Evolutionary conservation across 2,113 vertebrate genomes (phyloP), one percentile per base, ranked within the genome.

Genomic region (Oxygymnocypris stewartii): DNA sequence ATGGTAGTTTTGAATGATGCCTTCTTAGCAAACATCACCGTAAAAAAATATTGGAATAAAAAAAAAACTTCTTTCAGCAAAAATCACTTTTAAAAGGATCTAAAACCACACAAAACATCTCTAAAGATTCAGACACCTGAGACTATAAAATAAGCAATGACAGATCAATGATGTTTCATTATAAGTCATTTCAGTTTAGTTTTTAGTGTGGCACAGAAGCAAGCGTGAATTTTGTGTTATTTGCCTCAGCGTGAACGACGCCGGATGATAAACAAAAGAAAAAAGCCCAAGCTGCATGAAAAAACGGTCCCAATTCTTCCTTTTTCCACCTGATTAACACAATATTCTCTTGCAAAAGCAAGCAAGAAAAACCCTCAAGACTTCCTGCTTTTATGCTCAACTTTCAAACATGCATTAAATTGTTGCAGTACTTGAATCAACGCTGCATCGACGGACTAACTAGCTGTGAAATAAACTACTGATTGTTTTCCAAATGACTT

Each of bases 391-490:
- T 49, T 20, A 47, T 69, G 80, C 25, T 82, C 42, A 82, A 82
- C 42, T 69, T 69, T 82, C 25, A 82, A 65, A 81, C 37, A 28
- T 63, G 79, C 59, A 63, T 63, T 44, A 81, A 42, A 81, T 82
- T 49, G n/a, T 51, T 51, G 25, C 44, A 31, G 80, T 51, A 51
- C 63, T 69, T 69, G n/a, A 69, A 82, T 69, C 63, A 82, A 18
- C 25, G 40, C 42, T 65, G 80, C 61, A 49, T 82, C 42, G 25
- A 35, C 25, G 3, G 42, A 44, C 42, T 82, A 82, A 82, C 63
- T 67, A 51, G 42, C 80, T 82, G 80, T 82, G 80, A 82, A 69
- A 82, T 82, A 82, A 69, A 82, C 63, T 49, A 35, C 79, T 51
- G 79, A 82, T 82, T 82, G 79, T 82, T 82, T 82, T 63, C 25